Base-by-base conservation (phyloP, 2,888 invertebrate species). In the Eupithecia abbreviata region DNA sequence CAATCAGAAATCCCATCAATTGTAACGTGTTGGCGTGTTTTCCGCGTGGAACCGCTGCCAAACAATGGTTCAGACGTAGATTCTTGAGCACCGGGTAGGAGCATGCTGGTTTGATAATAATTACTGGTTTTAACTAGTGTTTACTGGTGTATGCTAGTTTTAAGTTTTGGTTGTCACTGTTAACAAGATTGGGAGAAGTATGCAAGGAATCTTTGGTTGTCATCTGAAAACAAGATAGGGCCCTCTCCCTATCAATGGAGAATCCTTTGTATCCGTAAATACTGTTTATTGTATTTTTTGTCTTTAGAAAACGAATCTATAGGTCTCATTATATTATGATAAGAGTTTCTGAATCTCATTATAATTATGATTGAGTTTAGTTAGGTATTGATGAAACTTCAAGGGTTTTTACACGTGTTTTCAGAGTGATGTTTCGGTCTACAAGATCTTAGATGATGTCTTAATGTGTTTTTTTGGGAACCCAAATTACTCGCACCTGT, bases 31-130 rank as follows among this genome's bases (percentile, higher is more conserved):
- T 87, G 87, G 86, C 87, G 85, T 88, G 87, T 87, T 87, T 91
- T 89, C 89, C 89, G 89, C 84, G 85, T 87, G 81, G 81, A 79
- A 72, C 72, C 80, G 83, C 80, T 93, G 92, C 92, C 92, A 93
- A 92, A 92, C 92, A 90, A 92, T 91, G 85, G 88, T 45, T 18
- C 68, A 10, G 47, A 84, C 83, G 83, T 82, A 84, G 84, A 58
- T 58, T 58, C 85, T 82, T 45, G 74, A 73, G 55, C 75, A 62
- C 71, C 49, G 69, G 72, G 71, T 67, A 62, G 71, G 82, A 84
- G 82, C 80, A 84, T 78, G 79, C 78, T 82, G 82, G 82, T 84
- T 84, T 18, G 82, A 81, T 84, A 85, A 86, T 77, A 68, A 68
- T 68, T 58, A 62, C 76, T 43, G 18, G 41, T 13, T 15, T 15